Base-by-base conservation (phyloP, 2,113 vertebrate genomes). In the Vulpes lagopus region DNA sequence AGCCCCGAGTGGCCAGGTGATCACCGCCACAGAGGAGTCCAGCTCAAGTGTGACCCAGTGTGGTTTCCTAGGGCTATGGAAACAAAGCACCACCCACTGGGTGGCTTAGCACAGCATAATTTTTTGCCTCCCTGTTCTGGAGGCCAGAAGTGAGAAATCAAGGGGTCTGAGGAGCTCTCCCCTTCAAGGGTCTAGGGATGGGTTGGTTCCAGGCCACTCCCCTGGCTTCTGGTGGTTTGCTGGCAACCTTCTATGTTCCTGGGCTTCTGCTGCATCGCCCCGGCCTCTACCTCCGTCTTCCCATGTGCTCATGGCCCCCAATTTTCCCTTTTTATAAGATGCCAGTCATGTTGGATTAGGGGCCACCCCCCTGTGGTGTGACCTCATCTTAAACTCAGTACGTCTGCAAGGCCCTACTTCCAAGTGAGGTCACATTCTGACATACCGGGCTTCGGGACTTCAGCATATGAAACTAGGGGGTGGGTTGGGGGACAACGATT, bases 271-370 rank as follows among this genome's bases (percentile, higher is more conserved):
- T 43, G 25, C 30, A 17, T 19, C 60, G 38, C 23, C 35, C 20
- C 0, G 0, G 1, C 38, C 57, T 69, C 69, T 7, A 15, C 23
- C 15, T 83, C 60, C 15, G 16, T n/a, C 81, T 27, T 17, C 11
- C 32, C 23, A 0, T 0, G 27, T 64, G 43, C 10, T 8, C 3
- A 0, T n/a, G 22, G 35, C 7, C 51, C 55, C 62, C 9, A n/a
- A 17, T 20, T 27, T 57, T 35, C 53, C 43, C 19, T 60, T 74
- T 64, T 20, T 1, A 5, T 30, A 64, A 69, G 73, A 79, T 6
- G 15, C 15, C 14, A 10, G 5, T 23, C 11, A 14, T 32, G 1
- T 2, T 59, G 32, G 64, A 30, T 78, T 2, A 67, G 55, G 32
- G 25, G 12, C 17, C 38, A 38, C 6, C 43, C 59, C 12, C 1